Percentiles rank a stretch among this genome's conserved stretches.
Evolutionary conservation across 2,888 invertebrate genomes (phyloP).

Genomic region (Cheilosia soror): DNA sequence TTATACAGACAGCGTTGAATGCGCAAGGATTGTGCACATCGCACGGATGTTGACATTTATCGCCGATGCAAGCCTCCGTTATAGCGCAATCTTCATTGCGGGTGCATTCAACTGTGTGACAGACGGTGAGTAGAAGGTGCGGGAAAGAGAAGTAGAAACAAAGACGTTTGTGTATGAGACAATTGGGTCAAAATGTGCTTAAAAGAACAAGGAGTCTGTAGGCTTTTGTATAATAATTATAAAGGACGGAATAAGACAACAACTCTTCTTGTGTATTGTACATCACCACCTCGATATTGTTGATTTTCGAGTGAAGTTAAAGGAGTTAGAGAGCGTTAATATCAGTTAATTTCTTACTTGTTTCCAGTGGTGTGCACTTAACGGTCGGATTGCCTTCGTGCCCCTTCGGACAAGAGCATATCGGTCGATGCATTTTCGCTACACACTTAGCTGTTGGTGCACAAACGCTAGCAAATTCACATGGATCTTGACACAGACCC

Average conservation of each 20-base stretch:
- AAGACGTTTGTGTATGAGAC: constrained; percentile 59
- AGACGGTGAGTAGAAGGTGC: constrained; percentile 60
- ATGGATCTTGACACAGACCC: constrained; percentile 92
- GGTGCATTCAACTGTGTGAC: constrained; percentile 91
- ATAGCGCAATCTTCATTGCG: constrained; percentile 93
- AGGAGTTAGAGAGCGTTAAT: constrained; percentile 34
- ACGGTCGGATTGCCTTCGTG: constrained; percentile 92
- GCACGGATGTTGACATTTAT: constrained; percentile 94
- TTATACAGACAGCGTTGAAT: constrained; percentile 93
- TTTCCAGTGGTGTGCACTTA: constrained; percentile 90
- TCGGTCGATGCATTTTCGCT: constrained; percentile 92
- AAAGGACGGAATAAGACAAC: constrained; percentile 15
- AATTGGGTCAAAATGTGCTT: constrained; percentile 48
- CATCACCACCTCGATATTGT: constrained; percentile 17
- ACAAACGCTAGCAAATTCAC: constrained; percentile 92
- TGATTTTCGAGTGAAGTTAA: constrained; percentile 29
- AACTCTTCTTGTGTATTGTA: constrained; percentile 61
- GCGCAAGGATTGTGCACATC: constrained; percentile 93
- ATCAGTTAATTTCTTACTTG: constrained; percentile 87
- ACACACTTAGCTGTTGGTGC: constrained; percentile 90
- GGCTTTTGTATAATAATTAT: background rate
- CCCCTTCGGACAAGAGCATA: constrained; percentile 92
- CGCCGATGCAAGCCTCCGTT: constrained; percentile 94
- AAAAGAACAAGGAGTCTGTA: background rate
- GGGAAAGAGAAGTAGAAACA: constrained; percentile 68